These are phyloP conservation scores for Rhadina sibilatrix DNA, from an alignment of 2,113 vertebrate species.

Conservation along the genomic window DNA sequence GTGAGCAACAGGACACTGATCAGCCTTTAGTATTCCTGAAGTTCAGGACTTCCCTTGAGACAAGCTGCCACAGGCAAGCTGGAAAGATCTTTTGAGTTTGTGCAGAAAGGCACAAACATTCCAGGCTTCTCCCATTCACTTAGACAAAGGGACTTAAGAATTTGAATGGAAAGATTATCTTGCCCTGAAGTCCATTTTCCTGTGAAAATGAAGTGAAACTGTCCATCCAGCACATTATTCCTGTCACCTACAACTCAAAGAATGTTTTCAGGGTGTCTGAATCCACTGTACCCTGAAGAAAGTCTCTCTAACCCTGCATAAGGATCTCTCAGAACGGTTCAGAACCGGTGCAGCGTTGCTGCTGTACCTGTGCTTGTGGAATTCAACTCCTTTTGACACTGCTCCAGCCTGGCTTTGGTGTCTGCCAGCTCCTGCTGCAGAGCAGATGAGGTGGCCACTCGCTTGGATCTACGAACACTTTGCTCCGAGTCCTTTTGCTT, in stretches of 20 bases:
- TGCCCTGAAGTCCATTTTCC: neutral
- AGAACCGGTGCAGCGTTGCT: neutral
- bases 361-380: conserved; percentile 75
- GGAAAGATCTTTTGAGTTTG: neutral
- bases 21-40: neutral
- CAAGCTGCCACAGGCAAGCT: neutral
- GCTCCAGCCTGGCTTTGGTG: conserved; percentile 77
- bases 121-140: neutral
- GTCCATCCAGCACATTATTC: neutral
- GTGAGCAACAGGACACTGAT: neutral
- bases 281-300: neutral
- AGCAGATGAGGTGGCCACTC: conserved; percentile 41
- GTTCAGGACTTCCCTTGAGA: neutral
- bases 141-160: neutral
- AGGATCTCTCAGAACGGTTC: neutral
- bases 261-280: neutral
- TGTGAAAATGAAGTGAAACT: neutral
- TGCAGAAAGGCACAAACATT: neutral
- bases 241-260: neutral
- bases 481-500: conserved; percentile 8
- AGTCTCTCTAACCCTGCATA: neutral
- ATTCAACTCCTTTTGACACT: conserved; percentile 73
- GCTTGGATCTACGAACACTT: conserved; percentile 77
- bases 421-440: conserved; percentile 64
- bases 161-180: neutral